These are phyloP conservation scores for Protomyctophum bolini DNA, from an alignment of 2,113 vertebrate genomes.

Conservation along the genomic window DNA sequence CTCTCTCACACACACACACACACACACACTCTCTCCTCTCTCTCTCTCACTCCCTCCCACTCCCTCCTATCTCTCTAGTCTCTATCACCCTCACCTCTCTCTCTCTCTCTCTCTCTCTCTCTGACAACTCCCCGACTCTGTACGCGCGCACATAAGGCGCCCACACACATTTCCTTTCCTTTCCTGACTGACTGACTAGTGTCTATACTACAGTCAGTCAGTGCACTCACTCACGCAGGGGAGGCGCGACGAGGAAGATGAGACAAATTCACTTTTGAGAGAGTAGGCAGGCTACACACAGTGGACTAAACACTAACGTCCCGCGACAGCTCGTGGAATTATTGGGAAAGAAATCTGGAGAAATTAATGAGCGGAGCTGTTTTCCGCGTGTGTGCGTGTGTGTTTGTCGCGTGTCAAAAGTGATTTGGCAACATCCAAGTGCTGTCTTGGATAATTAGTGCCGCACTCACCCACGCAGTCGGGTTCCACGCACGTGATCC, in stretches of 20 bases:
- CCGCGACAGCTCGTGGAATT: slow-evolving; percentile 33
- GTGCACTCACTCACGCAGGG: slow-evolving; percentile 14
- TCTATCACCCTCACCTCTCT: slow-evolving; percentile 21
- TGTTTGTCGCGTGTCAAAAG: background rate
- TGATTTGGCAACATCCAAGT: slow-evolving; percentile 27
- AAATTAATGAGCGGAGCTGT: slow-evolving; percentile 20
- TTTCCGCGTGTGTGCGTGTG: slow-evolving; percentile 1
- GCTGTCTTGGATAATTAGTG: slow-evolving; percentile 7
- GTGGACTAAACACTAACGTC: slow-evolving; percentile 43
- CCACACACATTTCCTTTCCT: slow-evolving; percentile 15
- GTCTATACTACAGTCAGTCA: background rate
- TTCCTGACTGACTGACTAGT: slow-evolving; percentile 17
- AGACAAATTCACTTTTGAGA: slow-evolving; percentile 40
- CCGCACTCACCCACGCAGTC: background rate
- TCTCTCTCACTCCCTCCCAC: slow-evolving; percentile 23
- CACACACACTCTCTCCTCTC: slow-evolving; percentile 12
- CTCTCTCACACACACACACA: slow-evolving; percentile 24
- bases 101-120: slow-evolving; percentile 38
- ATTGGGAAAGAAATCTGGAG: background rate
- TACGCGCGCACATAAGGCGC: slow-evolving; percentile 26
- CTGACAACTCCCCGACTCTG: slow-evolving; percentile 45
- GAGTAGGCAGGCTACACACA: background rate
- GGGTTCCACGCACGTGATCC: background rate
- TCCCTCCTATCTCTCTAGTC: slow-evolving; percentile 19
- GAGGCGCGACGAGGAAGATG: slow-evolving; percentile 29